A percentile compares a stretch with the other conserved stretches of the same genome.
phyloP scores from a whole-genome alignment of 2,888 invertebrate species.

The Lacanobia oleracea region DNA sequence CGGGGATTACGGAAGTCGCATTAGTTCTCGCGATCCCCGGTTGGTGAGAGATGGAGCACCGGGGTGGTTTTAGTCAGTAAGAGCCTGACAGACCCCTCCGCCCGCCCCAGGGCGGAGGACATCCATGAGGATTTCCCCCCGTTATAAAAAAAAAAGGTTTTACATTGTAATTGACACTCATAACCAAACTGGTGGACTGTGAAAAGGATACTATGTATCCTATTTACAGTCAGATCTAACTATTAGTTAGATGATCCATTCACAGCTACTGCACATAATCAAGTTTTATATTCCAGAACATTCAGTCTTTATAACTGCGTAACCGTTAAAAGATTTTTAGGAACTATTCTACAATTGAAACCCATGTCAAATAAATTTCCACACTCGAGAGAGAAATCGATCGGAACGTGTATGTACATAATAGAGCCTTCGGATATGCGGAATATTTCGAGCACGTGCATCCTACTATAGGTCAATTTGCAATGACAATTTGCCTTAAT shows the following conservation, averaged over 20 bases:
- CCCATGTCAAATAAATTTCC: conserved; percentile 43
- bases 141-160: too few relatives aligned
- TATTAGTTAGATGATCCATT: too few relatives aligned
- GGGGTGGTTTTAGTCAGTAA: too few relatives aligned
- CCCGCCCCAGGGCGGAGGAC: too few relatives aligned
- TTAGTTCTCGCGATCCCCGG: too few relatives aligned
- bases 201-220: background rate
- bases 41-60: too few relatives aligned
- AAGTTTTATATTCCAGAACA: background rate
- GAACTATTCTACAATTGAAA: conserved; percentile 32
- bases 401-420: conserved; percentile 38
- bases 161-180: background rate
- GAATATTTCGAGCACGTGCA: conserved; percentile 63
- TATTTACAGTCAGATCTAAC: too few relatives aligned
- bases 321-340: conserved; percentile 3
- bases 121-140: too few relatives aligned
- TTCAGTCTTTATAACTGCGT: background rate
- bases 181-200: background rate
- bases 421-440: conserved; percentile 48
- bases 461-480: conserved; percentile 66
- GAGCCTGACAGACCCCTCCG: too few relatives aligned
- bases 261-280: background rate
- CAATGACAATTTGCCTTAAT: conserved; percentile 63
- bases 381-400: conserved; percentile 22
- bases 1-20: too few relatives aligned